Conservation (phyloP, 2,888 invertebrate species). For the Troides helena region DNA sequence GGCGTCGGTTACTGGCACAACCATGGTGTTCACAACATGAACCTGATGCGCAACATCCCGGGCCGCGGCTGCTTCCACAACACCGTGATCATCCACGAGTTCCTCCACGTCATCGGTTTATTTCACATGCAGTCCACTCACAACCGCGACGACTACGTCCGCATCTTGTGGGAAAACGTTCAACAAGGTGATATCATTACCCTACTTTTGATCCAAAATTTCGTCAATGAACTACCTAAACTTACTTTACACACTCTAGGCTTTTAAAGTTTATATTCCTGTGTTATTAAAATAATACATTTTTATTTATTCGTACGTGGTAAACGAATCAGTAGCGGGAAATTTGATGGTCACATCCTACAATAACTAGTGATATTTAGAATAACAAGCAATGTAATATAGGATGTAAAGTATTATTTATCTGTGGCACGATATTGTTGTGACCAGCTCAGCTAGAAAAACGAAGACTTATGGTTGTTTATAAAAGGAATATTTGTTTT, state of each 20-base stretch:
- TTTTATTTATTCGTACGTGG: too few relatives aligned
- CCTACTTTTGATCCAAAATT: not conserved
- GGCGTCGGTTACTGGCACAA: slow-evolving; percentile 61
- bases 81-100: slow-evolving; percentile 88
- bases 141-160: slow-evolving; percentile 78
- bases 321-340: too few relatives aligned
- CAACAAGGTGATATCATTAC: slow-evolving; percentile 61
- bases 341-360: too few relatives aligned
- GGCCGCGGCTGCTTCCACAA: slow-evolving; percentile 80
- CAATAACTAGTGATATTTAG: too few relatives aligned
- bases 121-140: slow-evolving; percentile 71
- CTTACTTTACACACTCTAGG: slow-evolving; percentile 44
- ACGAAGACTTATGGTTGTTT: too few relatives aligned
- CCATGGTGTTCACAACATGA: slow-evolving; percentile 71
- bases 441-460: too few relatives aligned
- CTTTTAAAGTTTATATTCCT: slow-evolving; percentile 43
- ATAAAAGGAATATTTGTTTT: not conserved
- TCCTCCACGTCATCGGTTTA: slow-evolving; percentile 77
- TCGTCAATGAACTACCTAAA: too few relatives aligned
- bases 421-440: too few relatives aligned
- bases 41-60: slow-evolving; percentile 60
- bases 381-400: too few relatives aligned
- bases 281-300: too few relatives aligned
- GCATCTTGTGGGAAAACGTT: slow-evolving; percentile 84
- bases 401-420: too few relatives aligned